phyloP scores from a whole-genome alignment of 2,888 invertebrate genomes.

The Mechanitis messenoides region DNA sequence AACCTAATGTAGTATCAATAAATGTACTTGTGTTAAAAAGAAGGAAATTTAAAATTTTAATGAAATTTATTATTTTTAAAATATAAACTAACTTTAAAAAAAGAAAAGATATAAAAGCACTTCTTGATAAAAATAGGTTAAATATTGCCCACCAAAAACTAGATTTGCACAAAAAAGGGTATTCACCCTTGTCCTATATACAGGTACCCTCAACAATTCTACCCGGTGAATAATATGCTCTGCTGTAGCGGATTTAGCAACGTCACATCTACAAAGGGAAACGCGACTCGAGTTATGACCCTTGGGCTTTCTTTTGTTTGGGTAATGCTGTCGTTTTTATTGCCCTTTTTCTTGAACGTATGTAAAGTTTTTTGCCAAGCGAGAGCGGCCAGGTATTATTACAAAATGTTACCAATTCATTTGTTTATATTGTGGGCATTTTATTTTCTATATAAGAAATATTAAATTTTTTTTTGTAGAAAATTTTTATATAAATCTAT shows the following conservation, averaged over 20 bases:
- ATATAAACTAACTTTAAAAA: no score
- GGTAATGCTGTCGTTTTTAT: conserved; percentile 58
- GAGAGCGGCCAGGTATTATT: conserved; percentile 24
- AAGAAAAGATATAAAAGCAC: no score
- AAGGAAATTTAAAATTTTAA: no score
- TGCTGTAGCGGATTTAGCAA: conserved; percentile 57
- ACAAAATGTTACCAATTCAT: conserved; percentile 8
- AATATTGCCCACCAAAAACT: neutral
- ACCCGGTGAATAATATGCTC: conserved; percentile 55
- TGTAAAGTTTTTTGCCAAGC: conserved; percentile 39
- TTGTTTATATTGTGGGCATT: neutral
- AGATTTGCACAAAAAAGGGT: conserved; percentile 4
- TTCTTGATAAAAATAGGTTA: no score
- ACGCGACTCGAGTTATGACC: conserved; percentile 65
- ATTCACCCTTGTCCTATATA: conserved; percentile 1
- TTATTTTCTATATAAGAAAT: neutral
- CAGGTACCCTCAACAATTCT: conserved; percentile 17
- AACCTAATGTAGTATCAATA: no score
- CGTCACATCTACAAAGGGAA: conserved; percentile 65
- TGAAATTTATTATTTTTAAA: no score
- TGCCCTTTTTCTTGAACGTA: conserved; percentile 45
- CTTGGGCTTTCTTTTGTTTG: conserved; percentile 66
- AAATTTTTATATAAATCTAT: no score
- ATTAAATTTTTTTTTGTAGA: no score
- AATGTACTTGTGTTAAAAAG: no score